Evolutionary conservation across 1,140 invertebrate species (phyloP), one percentile per base, ranked within the genome.

Genomic region (Ephestia elutella): DNA sequence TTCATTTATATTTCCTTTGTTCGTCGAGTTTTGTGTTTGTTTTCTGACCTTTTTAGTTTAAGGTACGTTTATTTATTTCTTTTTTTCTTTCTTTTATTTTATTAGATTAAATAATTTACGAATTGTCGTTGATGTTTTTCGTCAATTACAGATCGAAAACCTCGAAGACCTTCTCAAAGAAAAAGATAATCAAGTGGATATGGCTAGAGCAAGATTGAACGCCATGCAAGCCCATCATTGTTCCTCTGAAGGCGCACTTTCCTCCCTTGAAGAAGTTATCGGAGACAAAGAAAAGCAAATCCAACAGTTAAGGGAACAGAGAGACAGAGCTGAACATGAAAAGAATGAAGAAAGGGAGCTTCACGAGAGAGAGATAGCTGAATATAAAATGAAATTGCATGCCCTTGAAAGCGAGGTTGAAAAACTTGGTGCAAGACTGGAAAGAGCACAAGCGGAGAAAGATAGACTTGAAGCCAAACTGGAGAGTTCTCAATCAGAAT

Each of bases 261-360:
- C 95, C 44, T 96, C 94, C 68, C 90, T 99, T 17, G 97, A 99
- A 89, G 97, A 99, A 90, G 96, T 96, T 1, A 96, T 99, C 60
- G 93, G 94, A 30, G 98, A 99, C 78, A 99, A 99, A 89, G 97
- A 99, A 77, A 97, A 97, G 84, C 97, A 98, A 90, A 98, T 98
- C 90, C 92, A 93, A 65, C 96, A 99, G 55, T 71, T 90, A 0
- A 84, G 95, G 68, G 97, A 98, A 75, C 96, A 98, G 81, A 91
- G 97, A 75, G 97, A 99, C 79, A 90, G 96, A 62, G 95, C 96
- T n/a, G 98, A 99, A 89, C 95, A 97, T 70, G 98, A 99, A 80
- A 96, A 97, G 75, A 94, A 96, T 71, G 97, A 99, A 87, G 98
- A 99, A 80, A 91, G 97, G 59, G 97, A 98, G 77, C 89, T 98